phyloP scores from a whole-genome alignment of 2,797 vertebrate genomes.

The Chrosomus eos region DNA sequence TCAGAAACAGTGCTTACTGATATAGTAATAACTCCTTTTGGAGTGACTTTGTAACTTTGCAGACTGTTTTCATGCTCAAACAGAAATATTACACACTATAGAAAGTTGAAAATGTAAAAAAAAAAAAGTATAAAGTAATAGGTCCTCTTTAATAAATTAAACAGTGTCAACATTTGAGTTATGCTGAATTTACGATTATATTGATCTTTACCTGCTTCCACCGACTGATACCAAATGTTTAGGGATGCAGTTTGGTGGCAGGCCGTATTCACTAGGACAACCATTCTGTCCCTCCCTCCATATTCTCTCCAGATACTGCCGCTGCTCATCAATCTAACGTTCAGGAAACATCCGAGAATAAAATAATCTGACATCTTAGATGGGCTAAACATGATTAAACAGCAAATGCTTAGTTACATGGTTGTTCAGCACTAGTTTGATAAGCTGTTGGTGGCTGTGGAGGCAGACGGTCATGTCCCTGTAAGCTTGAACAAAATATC shows the following conservation, averaged over 20 bases:
- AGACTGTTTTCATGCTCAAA: background rate
- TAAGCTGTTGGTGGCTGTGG: slow-evolving; percentile 74
- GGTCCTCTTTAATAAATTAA: background rate
- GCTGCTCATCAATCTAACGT: slow-evolving; percentile 75
- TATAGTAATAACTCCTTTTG: background rate
- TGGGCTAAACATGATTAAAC: background rate
- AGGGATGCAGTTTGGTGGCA: slow-evolving; percentile 74
- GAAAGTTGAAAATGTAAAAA: background rate
- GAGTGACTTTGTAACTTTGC: background rate
- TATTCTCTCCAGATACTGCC: slow-evolving; percentile 73
- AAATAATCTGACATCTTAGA: background rate
- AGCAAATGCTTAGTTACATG: slow-evolving; percentile 66
- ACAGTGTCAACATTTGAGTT: background rate
- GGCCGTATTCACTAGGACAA: slow-evolving; percentile 68
- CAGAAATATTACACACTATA: background rate
- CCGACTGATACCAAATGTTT: slow-evolving; percentile 78
- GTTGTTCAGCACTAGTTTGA: slow-evolving; percentile 68
- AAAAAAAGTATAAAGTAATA: background rate
- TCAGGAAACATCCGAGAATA: slow-evolving; percentile 18
- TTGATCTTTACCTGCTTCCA: slow-evolving; percentile 69
- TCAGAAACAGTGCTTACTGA: background rate
- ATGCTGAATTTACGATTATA: background rate
- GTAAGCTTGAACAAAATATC: slow-evolving; percentile 74
- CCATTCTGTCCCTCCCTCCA: slow-evolving; percentile 65
- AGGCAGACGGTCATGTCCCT: slow-evolving; percentile 72